A percentile compares a stretch with the other conserved stretches of the same genome.
phyloP scores from a whole-genome alignment of 1,140 invertebrate genomes.

The Megalopta genalis region DNA sequence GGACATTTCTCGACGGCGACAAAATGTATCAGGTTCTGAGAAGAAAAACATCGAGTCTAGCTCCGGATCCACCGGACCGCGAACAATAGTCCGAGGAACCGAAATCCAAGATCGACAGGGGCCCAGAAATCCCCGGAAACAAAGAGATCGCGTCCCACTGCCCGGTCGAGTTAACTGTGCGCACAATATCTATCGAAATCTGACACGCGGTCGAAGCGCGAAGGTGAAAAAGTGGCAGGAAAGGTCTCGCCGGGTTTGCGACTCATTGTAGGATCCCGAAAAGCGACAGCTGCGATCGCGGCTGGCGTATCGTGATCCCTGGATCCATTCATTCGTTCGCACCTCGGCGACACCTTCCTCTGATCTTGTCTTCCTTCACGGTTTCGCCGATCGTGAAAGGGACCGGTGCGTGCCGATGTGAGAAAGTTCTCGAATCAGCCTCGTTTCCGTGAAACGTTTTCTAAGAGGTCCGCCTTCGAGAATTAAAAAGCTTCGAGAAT shows the following conservation, averaged over 20 bases:
- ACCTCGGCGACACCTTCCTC: slow-evolving; percentile 24
- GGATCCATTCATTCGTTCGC: slow-evolving; percentile 23
- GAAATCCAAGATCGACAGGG: slow-evolving; percentile 15
- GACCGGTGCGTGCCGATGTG: not conserved
- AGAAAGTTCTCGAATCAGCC: not conserved
- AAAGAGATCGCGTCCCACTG: slow-evolving; percentile 8
- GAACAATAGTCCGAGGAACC: slow-evolving; percentile 21
- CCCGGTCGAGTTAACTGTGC: slow-evolving; percentile 21
- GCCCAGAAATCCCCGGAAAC: slow-evolving; percentile 37
- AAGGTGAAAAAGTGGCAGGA: slow-evolving; percentile 23
- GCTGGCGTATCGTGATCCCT: not conserved
- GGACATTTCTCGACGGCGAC: too few species aligned
- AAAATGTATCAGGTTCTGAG: not conserved
- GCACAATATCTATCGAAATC: slow-evolving; percentile 38
- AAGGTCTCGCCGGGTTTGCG: not conserved
- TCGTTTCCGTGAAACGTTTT: not conserved
- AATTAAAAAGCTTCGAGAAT: too few species aligned
- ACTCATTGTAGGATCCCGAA: slow-evolving; percentile 27
- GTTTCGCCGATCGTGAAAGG: not conserved
- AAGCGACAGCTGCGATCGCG: slow-evolving; percentile 40
- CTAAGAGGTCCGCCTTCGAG: not conserved
- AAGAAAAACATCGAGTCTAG: not conserved
- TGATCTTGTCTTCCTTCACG: not conserved
- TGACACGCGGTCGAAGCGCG: slow-evolving; percentile 31
- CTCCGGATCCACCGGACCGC: not conserved